Percentiles rank a stretch among this genome's conserved stretches.
Evolutionary conservation across 2,113 vertebrate genomes (phyloP).

Genomic region (Saimiri boliviensis): DNA sequence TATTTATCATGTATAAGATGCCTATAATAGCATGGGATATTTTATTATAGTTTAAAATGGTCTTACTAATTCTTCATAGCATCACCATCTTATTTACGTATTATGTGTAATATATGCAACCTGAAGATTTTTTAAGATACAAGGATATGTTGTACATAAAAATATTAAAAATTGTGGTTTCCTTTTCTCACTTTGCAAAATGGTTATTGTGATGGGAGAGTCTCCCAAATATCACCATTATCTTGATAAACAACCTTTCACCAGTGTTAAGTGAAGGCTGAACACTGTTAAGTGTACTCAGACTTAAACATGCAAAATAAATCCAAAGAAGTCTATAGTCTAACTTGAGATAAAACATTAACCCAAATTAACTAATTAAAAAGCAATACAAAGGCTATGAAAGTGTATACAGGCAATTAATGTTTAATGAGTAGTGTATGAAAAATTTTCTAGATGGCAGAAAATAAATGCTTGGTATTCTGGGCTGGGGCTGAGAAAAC

Average conservation of each 20-base stretch:
- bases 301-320: neutral
- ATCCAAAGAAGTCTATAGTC: neutral
- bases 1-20: neutral
- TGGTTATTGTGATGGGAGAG: neutral
- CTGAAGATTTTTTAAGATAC: neutral
- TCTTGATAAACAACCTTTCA: neutral
- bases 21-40: neutral
- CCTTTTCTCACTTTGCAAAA: neutral
- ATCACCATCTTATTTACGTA: neutral
- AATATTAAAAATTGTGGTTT: neutral
- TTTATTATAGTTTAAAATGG: neutral
- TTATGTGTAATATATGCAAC: neutral
- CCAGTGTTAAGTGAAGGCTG: neutral
- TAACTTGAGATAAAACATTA: conserved; percentile 52
- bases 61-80: neutral
- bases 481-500: neutral
- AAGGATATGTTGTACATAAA: neutral
- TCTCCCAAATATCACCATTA: conserved; percentile 15
- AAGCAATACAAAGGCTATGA: conserved; percentile 7
- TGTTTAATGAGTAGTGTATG: neutral
- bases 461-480: conserved; percentile 23
- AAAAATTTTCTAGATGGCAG: neutral
- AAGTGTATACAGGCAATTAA: conserved; percentile 10
- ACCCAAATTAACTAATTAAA: conserved; percentile 55
- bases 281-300: neutral